These are phyloP conservation scores for Drosophila fuyamai DNA, from an alignment of 1,140 invertebrate species.

Conservation along the genomic window DNA sequence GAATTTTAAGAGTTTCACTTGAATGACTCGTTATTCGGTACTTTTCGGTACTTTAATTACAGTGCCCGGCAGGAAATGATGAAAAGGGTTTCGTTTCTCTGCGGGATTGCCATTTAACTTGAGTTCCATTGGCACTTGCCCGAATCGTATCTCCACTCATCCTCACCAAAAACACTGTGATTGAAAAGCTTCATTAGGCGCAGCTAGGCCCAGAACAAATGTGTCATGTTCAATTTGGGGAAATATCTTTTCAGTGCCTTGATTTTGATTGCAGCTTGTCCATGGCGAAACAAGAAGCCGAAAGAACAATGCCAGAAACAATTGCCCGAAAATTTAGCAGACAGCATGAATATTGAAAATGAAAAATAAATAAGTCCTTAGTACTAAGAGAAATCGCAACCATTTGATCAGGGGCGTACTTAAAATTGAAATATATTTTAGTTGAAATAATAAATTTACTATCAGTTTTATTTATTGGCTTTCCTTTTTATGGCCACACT, in stretches of 20 bases:
- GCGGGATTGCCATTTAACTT: constrained; percentile 21
- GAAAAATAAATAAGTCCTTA: constrained; percentile 38
- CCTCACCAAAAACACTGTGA: constrained; percentile 1
- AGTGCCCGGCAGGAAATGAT: neutral
- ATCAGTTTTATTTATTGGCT: no score
- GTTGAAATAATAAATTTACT: no score
- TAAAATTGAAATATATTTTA: neutral
- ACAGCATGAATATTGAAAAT: constrained; percentile 49
- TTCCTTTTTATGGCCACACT: no score
- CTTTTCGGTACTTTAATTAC: constrained; percentile 20
- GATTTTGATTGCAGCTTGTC: constrained; percentile 62
- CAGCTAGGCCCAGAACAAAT: constrained; percentile 26
- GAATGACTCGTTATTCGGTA: constrained; percentile 5
- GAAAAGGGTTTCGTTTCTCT: neutral
- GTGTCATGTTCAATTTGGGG: constrained; percentile 67
- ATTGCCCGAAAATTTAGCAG: constrained; percentile 38
- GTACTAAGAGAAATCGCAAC: constrained; percentile 6
- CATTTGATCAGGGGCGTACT: constrained; percentile 6
- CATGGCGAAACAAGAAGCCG: constrained; percentile 35
- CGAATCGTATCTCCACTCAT: constrained; percentile 1
- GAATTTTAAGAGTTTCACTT: neutral
- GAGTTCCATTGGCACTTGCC: constrained; percentile 22
- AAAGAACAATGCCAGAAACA: constrained; percentile 43
- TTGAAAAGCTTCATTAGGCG: constrained; percentile 58
- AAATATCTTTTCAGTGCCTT: constrained; percentile 63